Evolutionary conservation across 2,113 vertebrate species (phyloP).

Genomic region (Xenopus laevis): DNA sequence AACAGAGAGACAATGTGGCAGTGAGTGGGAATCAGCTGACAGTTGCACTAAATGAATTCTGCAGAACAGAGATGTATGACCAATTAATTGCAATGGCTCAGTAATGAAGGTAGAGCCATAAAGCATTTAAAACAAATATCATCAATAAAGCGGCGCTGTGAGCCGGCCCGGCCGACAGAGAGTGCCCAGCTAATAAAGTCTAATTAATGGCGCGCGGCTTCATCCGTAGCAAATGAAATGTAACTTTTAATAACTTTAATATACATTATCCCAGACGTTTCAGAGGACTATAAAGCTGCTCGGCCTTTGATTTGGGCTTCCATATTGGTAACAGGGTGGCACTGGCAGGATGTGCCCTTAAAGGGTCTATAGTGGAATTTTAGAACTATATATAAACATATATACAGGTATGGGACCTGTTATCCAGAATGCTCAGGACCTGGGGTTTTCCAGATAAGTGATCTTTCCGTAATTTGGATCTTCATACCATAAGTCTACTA

Average conservation of each 20-base stretch:
- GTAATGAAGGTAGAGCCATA: constrained; percentile 6
- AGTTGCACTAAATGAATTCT: background rate
- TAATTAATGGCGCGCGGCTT: constrained; percentile 8
- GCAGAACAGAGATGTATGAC: background rate
- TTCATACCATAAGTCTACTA: no score
- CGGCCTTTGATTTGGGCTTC: background rate
- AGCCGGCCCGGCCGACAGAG: background rate
- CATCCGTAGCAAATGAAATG: background rate
- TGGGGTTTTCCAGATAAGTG: no score
- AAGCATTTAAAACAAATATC: constrained; percentile 8
- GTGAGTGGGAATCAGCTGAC: background rate
- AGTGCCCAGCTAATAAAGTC: background rate
- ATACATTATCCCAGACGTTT: background rate
- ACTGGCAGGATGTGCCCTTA: background rate
- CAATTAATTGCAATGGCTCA: constrained; percentile 6
- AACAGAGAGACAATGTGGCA: background rate
- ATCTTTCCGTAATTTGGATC: no score
- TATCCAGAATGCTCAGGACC: no score
- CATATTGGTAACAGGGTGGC: background rate
- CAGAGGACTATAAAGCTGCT: background rate
- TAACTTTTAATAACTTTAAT: constrained; percentile 3
- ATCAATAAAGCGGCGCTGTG: constrained; percentile 4
- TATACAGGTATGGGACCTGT: no score
- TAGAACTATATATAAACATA: no score
- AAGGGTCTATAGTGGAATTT: no score